A percentile compares a stretch with the other conserved stretches of the same genome.
Conservation (phyloP, 37 sponge, comb jelly and placozoan genomes). For the Halichondria panicea region DNA sequence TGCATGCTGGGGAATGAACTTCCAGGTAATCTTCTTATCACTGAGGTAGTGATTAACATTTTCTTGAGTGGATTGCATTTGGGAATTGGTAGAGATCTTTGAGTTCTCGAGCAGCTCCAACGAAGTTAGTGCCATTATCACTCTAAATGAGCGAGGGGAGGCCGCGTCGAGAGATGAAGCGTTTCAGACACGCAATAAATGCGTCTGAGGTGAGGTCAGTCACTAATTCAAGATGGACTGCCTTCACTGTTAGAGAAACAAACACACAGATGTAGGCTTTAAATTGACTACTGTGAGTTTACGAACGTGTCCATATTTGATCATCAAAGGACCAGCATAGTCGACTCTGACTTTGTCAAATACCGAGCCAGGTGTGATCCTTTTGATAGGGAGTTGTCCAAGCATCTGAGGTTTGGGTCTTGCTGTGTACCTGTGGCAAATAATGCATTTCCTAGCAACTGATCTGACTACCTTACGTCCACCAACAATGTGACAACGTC, state of each 20-base stretch:
- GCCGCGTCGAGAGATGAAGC: slow-evolving; percentile 15
- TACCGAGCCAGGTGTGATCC: slow-evolving; percentile 7
- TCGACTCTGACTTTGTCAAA: slow-evolving; percentile 25
- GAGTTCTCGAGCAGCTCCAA: slow-evolving; percentile 28
- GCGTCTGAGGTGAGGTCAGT: slow-evolving; percentile 20
- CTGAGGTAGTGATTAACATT: slow-evolving; percentile 1
- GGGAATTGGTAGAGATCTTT: slow-evolving; percentile 11
- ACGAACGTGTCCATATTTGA: slow-evolving; percentile 22
- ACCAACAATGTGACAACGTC: slow-evolving; percentile 19
- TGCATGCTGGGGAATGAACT: slow-evolving; percentile 2
- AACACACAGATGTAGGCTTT: slow-evolving; percentile 43
- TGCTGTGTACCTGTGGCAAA: slow-evolving; percentile 12
- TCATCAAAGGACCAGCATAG: slow-evolving; percentile 33
- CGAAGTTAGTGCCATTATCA: slow-evolving; percentile 40
- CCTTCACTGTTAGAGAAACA: slow-evolving; percentile 19
- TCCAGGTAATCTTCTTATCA: not conserved
- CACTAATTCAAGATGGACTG: slow-evolving; percentile 38
- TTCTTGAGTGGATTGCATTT: too few species aligned
- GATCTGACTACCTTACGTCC: slow-evolving; percentile 19
- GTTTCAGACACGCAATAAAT: slow-evolving; percentile 9
- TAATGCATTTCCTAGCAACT: slow-evolving; percentile 28
- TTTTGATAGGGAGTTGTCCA: slow-evolving; percentile 11
- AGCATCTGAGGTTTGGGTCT: slow-evolving; percentile 11
- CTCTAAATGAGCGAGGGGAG: not conserved
- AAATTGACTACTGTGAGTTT: slow-evolving; percentile 14